phyloP scores from a whole-genome alignment of 1,140 invertebrate species.

The Drosophila pachea region DNA sequence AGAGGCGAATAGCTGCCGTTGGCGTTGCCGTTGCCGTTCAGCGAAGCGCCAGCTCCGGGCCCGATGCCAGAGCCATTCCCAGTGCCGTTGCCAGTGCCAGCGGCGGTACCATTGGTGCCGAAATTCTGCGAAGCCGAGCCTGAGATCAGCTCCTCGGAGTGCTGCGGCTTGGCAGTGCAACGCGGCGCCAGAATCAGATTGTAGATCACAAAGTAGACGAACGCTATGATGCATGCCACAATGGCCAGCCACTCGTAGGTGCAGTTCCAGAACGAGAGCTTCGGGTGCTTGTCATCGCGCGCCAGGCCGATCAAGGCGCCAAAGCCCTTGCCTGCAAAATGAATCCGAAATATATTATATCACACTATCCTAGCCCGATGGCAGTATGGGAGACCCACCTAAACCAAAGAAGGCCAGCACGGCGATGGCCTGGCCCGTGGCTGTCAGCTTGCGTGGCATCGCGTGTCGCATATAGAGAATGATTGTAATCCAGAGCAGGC shows the following conservation, averaged over 20 bases:
- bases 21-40: conserved; percentile 72
- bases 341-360: neutral
- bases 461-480: conserved; percentile 90
- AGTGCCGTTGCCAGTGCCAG: conserved; percentile 46
- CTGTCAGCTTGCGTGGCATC: conserved; percentile 88
- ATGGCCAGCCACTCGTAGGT: conserved; percentile 83
- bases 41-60: conserved; percentile 31
- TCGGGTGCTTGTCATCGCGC: conserved; percentile 75
- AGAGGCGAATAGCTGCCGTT: conserved; percentile 86
- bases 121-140: conserved; percentile 79
- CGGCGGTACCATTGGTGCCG: conserved; percentile 53
- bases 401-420: conserved; percentile 90
- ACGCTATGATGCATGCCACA: conserved; percentile 82
- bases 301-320: conserved; percentile 83
- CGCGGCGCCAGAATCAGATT: conserved; percentile 85
- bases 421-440: conserved; percentile 89
- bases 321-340: conserved; percentile 82
- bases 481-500: conserved; percentile 90
- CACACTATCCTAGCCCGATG: no score
- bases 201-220: conserved; percentile 85
- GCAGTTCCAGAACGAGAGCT: conserved; percentile 67
- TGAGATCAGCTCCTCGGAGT: conserved; percentile 80
- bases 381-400: conserved; percentile 77
- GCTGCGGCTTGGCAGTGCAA: conserved; percentile 83
- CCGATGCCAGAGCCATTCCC: conserved; percentile 43